phyloP scores from a whole-genome alignment of 2,113 vertebrate species.

The Sterrhoptilus dennistouni region DNA sequence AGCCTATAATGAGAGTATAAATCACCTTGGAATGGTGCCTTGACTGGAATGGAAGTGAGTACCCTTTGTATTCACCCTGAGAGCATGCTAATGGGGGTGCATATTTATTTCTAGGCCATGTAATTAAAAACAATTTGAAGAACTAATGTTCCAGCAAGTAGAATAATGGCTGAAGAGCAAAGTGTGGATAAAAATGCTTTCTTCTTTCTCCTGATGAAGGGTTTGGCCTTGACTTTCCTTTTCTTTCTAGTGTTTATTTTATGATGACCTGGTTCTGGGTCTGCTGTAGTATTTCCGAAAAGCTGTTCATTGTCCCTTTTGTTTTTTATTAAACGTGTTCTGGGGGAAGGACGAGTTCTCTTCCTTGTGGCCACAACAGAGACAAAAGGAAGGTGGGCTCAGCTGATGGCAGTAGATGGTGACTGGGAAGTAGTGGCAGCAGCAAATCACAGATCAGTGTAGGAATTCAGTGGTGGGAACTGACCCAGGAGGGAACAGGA shows the following conservation, averaged over 20 bases:
- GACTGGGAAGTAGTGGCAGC: not conserved
- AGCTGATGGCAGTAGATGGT: not conserved
- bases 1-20: constrained; percentile 70
- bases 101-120: constrained; percentile 45
- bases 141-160: constrained; percentile 23
- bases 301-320: not conserved
- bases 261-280: not conserved
- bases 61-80: constrained; percentile 32
- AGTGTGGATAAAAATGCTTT: not conserved
- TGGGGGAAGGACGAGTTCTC: not conserved
- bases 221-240: not conserved
- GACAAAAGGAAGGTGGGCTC: not conserved
- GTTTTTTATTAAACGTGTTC: not conserved
- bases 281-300: not conserved
- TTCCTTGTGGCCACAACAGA: not conserved
- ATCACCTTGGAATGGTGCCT: constrained; percentile 67
- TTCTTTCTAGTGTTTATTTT: constrained; percentile 1
- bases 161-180: not conserved
- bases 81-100: constrained; percentile 39
- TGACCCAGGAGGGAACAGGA: not conserved
- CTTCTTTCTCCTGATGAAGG: constrained; percentile 10
- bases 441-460: not conserved
- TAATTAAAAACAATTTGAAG: constrained; percentile 53
- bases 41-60: constrained; percentile 57
- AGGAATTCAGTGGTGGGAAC: not conserved